Percentiles rank a stretch among this genome's conserved stretches.
phyloP scores from a whole-genome alignment of 1,140 invertebrate species.

The Eriosoma lanigerum region DNA sequence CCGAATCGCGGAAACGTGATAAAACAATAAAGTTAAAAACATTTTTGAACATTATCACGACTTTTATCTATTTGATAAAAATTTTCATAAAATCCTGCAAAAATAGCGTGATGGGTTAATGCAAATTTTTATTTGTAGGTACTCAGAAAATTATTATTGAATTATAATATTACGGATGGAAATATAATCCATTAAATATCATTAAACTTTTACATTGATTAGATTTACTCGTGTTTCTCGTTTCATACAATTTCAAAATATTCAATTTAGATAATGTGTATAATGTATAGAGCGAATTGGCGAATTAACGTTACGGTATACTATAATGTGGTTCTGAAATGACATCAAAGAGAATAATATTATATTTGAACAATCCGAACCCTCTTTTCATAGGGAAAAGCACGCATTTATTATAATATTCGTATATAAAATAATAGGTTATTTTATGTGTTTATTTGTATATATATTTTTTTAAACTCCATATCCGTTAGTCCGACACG shows the following conservation, averaged over 20 bases:
- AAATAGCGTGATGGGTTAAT: too few species aligned
- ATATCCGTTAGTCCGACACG: background rate
- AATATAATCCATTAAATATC: background rate
- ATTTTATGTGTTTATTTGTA: background rate
- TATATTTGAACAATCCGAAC: background rate
- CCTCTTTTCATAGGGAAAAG: background rate
- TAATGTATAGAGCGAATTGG: background rate
- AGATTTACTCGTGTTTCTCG: background rate
- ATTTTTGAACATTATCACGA: too few species aligned
- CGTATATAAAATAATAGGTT: background rate
- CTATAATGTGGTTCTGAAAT: background rate
- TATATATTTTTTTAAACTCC: too few species aligned
- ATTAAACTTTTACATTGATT: conserved; percentile 15
- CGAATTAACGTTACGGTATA: background rate
- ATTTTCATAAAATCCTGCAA: too few species aligned
- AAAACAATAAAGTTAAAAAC: too few species aligned
- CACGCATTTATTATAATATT: background rate
- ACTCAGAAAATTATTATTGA: too few species aligned
- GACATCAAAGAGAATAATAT: conserved; percentile 22
- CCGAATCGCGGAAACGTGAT: too few species aligned
- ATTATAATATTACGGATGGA: too few species aligned
- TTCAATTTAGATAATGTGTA: conserved; percentile 37
- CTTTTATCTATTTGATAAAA: too few species aligned
- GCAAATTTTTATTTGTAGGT: too few species aligned
- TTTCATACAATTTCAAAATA: background rate